Percentiles rank a stretch among this genome's conserved stretches.
These are phyloP conservation scores for Samia ricini DNA, from an alignment of 1,140 invertebrate species.

Conservation along the genomic window DNA sequence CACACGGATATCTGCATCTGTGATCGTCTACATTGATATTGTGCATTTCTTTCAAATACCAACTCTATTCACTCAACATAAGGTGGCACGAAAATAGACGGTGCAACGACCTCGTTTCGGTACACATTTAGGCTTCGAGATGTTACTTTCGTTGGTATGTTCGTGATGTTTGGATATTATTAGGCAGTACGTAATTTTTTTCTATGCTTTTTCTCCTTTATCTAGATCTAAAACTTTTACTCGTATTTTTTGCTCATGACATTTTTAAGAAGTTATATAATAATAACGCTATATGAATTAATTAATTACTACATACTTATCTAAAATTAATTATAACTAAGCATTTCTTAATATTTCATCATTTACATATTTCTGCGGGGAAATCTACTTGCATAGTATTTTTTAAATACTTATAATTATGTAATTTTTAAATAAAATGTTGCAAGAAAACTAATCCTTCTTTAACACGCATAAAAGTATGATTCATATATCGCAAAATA, in stretches of 20 bases:
- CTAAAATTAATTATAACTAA: no score
- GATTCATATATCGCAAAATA: background rate
- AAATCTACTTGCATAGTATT: no score
- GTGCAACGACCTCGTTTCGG: conserved; percentile 59
- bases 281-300: no score
- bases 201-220: background rate
- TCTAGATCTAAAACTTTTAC: no score
- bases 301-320: no score
- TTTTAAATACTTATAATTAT: no score
- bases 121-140: conserved; percentile 43
- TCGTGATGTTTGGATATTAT: conserved; percentile 33
- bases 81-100: conserved; percentile 42
- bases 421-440: no score
- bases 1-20: conserved; percentile 68
- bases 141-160: conserved; percentile 58
- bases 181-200: background rate
- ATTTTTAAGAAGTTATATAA: no score
- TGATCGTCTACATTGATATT: conserved; percentile 68
- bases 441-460: no score
- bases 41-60: conserved; percentile 38
- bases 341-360: no score
- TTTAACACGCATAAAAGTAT: no score
- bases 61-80: conserved; percentile 45
- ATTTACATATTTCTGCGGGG: no score
- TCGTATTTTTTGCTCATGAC: background rate